Evolutionary conservation across 1,140 invertebrate species (phyloP), one percentile per base, ranked within the genome.

Genomic region (Anastatus disparis): DNA sequence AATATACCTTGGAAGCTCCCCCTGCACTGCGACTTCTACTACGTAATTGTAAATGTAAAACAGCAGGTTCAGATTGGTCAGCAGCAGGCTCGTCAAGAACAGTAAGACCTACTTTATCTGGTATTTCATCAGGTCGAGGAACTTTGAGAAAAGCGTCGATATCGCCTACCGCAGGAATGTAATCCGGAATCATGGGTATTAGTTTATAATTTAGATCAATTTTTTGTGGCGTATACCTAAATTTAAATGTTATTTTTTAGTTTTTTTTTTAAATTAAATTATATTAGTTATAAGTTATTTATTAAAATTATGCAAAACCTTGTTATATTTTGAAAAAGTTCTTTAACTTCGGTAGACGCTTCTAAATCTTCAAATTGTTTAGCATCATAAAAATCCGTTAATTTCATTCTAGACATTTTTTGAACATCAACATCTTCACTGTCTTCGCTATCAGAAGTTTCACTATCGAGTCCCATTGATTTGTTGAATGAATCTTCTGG

Each of bases 61-160:
- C 90, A 24, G 96, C 95, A 0, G 97, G 94, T 75, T 99, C 98
- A 67, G 95, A 97, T 86, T 99, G 98, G 73, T 94, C 92, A 0
- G 94, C 91, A 53, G 94, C 93, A 0, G 98, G 98, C 80, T 99
- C 98, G 82, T 99, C 98, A 27, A 99, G 83, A 1, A 97, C 91
- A 3, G 89, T 90, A 29, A 99, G 81, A 4, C 98, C 98, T 55
- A 96, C 75, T 58, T 89, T 89, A 42, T 93, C 91, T 8, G 89
- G 86, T 50, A 91, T 81, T 7, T 87, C 88, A 75, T 97, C 93
- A 1, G 96, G 96, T 22, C 94, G 88, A 20, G 90, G 87, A 2
- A 98, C 92, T 87, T 99, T 99, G 27, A 99, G 90, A 83, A 99
- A 99, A 7, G 97, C 96, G 85, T 99, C 97, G 77, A 98, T 97